Conservation (phyloP, 2,888 invertebrate genomes). For the Cacoxenus indagator region DNA sequence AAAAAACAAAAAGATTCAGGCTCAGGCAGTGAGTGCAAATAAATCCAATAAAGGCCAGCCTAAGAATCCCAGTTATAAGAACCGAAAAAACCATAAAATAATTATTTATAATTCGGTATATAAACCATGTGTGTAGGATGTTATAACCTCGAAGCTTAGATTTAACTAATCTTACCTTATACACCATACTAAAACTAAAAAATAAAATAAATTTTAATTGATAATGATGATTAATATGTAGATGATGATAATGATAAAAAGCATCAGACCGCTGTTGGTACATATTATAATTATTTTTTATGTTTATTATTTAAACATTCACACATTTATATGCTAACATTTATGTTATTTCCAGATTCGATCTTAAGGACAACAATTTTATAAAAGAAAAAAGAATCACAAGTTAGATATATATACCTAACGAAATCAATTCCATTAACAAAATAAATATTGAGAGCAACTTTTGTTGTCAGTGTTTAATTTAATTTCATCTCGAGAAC, state of each 20-base stretch:
- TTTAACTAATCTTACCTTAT: slow-evolving; percentile 46
- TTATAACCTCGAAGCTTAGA: slow-evolving; percentile 58
- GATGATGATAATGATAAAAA: slow-evolving; percentile 20
- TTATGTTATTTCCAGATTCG: not conserved
- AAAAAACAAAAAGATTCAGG: slow-evolving; percentile 32
- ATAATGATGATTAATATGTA: too few relatives aligned
- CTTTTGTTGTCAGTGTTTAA: not conserved
- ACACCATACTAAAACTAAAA: slow-evolving; percentile 40
- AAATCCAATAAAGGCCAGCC: slow-evolving; percentile 30
- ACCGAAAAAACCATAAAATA: slow-evolving; percentile 24
- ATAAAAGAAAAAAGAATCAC: slow-evolving; percentile 4
- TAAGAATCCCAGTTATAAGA: slow-evolving; percentile 27
- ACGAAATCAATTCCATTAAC: slow-evolving; percentile 1
- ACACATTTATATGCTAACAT: slow-evolving; percentile 42
- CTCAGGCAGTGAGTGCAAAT: slow-evolving; percentile 47
- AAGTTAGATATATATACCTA: slow-evolving; percentile 9
- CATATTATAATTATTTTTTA: slow-evolving; percentile 25
- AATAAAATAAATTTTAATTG: slow-evolving; percentile 11
- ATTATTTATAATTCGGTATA: slow-evolving; percentile 26
- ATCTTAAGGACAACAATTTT: not conserved
- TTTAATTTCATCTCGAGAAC: not conserved
- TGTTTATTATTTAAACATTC: slow-evolving; percentile 22
- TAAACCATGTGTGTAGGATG: slow-evolving; percentile 54
- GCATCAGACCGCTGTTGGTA: slow-evolving; percentile 28
- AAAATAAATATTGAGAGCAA: not conserved